Conservation (phyloP, 1,140 invertebrate species). For the Cardiocondyla obscurior region DNA sequence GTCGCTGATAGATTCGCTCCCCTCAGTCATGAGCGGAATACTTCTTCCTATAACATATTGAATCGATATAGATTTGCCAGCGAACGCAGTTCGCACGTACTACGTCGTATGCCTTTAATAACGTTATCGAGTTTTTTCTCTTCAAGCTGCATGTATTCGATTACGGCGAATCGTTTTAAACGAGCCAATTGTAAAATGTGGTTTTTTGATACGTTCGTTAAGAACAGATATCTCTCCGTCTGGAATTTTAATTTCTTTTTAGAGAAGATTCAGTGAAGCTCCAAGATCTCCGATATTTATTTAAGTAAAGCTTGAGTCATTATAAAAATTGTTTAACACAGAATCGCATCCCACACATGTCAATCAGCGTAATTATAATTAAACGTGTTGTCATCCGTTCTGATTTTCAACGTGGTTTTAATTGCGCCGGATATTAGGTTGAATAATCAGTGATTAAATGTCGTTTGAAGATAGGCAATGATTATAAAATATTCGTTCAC, state of each 20-base stretch:
- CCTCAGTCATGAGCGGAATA: constrained; percentile 9
- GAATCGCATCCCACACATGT: not conserved
- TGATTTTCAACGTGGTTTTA: constrained; percentile 7
- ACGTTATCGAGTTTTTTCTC: not conserved
- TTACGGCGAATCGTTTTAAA: not conserved
- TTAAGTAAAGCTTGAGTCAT: no score
- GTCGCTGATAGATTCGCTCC: constrained; percentile 35
- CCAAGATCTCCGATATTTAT: no score
- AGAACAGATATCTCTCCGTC: not conserved
- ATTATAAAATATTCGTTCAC: constrained; percentile 34
- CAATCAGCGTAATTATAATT: constrained; percentile 11
- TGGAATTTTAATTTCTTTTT: not conserved
- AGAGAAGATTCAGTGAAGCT: not conserved
- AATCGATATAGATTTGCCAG: not conserved
- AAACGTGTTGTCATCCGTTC: not conserved
- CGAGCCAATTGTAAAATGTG: not conserved
- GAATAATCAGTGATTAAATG: constrained; percentile 9
- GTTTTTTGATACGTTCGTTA: not conserved
- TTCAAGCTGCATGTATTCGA: not conserved
- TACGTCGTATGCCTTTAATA: constrained; percentile 12
- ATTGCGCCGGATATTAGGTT: not conserved
- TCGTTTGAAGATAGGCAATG: not conserved
- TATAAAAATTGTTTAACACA: no score
- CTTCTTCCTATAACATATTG: constrained; percentile 37
- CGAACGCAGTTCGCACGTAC: constrained; percentile 32